A percentile compares a stretch with the other conserved stretches of the same genome.
phyloP scores from a whole-genome alignment of 2,113 vertebrate species.

The Vidua macroura region DNA sequence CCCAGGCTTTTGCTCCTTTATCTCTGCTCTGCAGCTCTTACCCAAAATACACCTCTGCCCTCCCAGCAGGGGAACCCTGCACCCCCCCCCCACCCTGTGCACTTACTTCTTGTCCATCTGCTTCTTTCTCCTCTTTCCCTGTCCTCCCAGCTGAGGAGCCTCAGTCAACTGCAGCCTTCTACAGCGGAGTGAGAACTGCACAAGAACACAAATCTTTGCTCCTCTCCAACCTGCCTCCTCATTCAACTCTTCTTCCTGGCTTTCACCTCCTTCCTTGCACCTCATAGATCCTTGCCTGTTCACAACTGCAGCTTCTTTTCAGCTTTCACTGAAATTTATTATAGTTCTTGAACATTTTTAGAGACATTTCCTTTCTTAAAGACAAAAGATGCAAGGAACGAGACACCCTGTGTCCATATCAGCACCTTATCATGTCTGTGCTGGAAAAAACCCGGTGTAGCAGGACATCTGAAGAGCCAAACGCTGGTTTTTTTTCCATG shows the following conservation, averaged over 20 bases:
- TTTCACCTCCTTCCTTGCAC: background rate
- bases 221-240: background rate
- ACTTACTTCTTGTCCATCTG: background rate
- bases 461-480: background rate
- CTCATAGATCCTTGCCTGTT: background rate
- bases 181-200: background rate
- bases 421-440: background rate
- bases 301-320: background rate
- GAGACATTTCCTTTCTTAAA: background rate
- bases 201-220: background rate
- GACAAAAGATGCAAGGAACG: background rate
- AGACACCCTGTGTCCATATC: background rate
- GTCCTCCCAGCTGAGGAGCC: background rate
- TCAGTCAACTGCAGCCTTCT: background rate
- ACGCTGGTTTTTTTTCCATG: background rate
- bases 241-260: background rate
- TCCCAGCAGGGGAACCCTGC: background rate
- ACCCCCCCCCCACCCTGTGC: too few relatives aligned
- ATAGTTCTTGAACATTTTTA: background rate
- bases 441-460: background rate
- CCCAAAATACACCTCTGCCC: background rate
- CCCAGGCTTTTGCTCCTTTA: background rate
- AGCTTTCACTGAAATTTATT: background rate
- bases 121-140: background rate
- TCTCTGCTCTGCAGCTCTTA: background rate